Conservation (phyloP, 2,888 invertebrate species). For the Macrosoma leucophasiata region DNA sequence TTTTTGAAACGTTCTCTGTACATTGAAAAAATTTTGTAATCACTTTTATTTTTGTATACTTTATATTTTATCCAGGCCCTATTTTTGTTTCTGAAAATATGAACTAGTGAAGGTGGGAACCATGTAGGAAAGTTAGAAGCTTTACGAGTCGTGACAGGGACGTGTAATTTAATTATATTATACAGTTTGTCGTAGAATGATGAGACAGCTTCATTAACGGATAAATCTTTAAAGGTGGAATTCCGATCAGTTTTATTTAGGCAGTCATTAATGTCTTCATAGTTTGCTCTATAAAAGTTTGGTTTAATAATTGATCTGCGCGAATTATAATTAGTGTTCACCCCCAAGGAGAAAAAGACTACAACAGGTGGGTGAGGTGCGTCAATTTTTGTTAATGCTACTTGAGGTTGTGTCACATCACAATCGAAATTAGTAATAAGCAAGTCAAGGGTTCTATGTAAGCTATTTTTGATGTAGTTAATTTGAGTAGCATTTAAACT, state of each 20-base stretch:
- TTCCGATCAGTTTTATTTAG: not conserved
- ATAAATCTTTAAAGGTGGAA: not conserved
- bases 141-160: constrained; percentile 8
- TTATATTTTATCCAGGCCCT: constrained; percentile 21
- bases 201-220: constrained; percentile 1
- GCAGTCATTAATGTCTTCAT: not conserved
- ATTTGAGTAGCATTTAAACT: too few species aligned
- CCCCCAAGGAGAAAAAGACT: too few species aligned
- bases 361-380: too few species aligned
- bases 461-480: not conserved
- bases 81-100: constrained; percentile 18
- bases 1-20: constrained; percentile 16
- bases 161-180: constrained; percentile 13
- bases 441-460: not conserved
- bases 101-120: constrained; percentile 15
- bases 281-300: not conserved
- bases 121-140: constrained; percentile 9
- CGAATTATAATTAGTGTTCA: too few species aligned
- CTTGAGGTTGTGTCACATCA: not conserved
- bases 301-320: not conserved
- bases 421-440: constrained; percentile 1
- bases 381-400: too few species aligned
- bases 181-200: constrained; percentile 16
- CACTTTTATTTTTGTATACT: constrained; percentile 16
- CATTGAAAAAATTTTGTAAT: constrained; percentile 14